Conservation (phyloP, 2,797 vertebrate genomes). For the Takifugu ocellatus region DNA sequence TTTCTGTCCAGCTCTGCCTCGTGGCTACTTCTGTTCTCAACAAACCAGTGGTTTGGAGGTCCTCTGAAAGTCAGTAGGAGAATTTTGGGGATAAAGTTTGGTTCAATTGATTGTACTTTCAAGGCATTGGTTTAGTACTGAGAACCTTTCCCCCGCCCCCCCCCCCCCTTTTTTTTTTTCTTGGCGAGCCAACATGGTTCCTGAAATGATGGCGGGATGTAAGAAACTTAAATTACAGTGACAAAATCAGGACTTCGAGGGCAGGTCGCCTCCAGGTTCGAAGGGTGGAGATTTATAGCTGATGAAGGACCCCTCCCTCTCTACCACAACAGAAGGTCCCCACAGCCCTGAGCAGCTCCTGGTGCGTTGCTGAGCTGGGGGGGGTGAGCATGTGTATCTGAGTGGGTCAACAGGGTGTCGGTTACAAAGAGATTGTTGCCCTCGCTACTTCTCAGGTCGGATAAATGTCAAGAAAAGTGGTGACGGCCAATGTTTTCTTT, state of each 20-base stretch:
- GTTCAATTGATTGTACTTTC: slow-evolving; percentile 8
- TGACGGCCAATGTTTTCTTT: too few relatives aligned
- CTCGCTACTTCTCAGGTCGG: neutral
- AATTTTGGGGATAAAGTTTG: too few relatives aligned
- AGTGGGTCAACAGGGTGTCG: slow-evolving; percentile 10
- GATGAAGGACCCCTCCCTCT: slow-evolving; percentile 16
- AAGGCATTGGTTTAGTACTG: slow-evolving; percentile 4
- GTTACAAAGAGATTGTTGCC: slow-evolving; percentile 12
- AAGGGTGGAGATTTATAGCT: neutral
- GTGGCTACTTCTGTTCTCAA: too few relatives aligned
- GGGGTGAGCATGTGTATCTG: slow-evolving; percentile 7
- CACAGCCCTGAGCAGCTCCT: slow-evolving; percentile 1
- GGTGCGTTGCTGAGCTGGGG: slow-evolving; percentile 13
- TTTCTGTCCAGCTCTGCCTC: too few relatives aligned
- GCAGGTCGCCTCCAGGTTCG: too few relatives aligned
- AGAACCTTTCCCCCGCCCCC: too few relatives aligned
- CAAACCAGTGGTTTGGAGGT: too few relatives aligned
- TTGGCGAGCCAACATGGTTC: too few relatives aligned
- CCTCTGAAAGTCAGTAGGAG: too few relatives aligned
- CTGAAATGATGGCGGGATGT: slow-evolving; percentile 5
- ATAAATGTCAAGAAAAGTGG: neutral
- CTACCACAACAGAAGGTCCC: slow-evolving; percentile 20
- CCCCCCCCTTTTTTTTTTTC: too few relatives aligned
- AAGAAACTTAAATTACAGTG: too few relatives aligned
- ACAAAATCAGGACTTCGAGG: too few relatives aligned